Conservation (phyloP, 2,113 vertebrate genomes). For the Xiphophorus hellerii region DNA sequence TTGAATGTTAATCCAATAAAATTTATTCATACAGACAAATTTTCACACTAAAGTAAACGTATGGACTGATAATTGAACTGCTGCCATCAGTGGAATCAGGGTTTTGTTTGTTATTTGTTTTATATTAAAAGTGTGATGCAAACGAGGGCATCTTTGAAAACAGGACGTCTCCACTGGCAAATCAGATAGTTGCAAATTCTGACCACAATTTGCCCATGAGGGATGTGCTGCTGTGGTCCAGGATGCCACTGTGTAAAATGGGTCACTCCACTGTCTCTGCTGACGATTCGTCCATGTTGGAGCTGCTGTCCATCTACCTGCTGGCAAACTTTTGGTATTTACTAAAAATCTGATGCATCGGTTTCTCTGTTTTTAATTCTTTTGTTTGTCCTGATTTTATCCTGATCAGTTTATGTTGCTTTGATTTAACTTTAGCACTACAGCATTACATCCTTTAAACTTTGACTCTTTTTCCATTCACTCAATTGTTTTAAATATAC, state of each 20-base stretch:
- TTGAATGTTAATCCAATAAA: no score
- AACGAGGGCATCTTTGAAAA: slow-evolving; percentile 1
- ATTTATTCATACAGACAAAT: no score
- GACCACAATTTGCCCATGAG: neutral
- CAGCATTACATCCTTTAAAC: neutral
- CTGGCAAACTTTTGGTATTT: neutral
- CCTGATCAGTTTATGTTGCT: no score
- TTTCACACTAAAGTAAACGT: no score
- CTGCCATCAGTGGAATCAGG: neutral
- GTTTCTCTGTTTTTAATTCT: neutral
- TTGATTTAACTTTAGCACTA: neutral
- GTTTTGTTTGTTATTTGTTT: slow-evolving; percentile 28
- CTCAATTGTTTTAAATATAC: no score
- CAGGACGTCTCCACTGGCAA: slow-evolving; percentile 5
- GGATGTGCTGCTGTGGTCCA: neutral
- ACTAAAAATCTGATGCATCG: neutral
- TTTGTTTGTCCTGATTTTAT: neutral
- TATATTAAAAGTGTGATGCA: slow-evolving; percentile 28
- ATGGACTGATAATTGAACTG: neutral
- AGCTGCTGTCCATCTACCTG: neutral
- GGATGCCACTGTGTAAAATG: neutral
- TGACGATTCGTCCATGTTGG: neutral
- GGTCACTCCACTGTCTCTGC: neutral
- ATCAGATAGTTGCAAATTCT: slow-evolving; percentile 33
- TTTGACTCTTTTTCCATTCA: no score